A percentile compares a stretch with the other conserved stretches of the same genome.
These are phyloP conservation scores for Garra rufa DNA, from an alignment of 2,113 vertebrate species.

Conservation along the genomic window DNA sequence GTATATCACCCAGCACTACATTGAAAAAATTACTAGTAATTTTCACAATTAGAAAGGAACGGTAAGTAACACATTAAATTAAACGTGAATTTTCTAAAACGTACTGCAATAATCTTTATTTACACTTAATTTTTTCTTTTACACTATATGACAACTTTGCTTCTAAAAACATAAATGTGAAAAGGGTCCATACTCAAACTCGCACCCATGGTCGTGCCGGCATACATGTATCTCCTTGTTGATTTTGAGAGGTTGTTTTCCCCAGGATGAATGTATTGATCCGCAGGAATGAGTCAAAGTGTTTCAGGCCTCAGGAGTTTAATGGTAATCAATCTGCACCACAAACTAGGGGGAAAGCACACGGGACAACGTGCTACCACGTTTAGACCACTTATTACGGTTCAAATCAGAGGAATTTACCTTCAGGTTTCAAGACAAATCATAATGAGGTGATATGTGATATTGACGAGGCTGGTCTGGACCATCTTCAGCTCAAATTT, in stretches of 20 bases:
- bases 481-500: neutral
- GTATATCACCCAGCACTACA: too few species aligned
- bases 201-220: neutral
- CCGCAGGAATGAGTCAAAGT: conserved; percentile 39
- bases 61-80: neutral
- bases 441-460: conserved; percentile 7
- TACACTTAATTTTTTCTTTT: neutral
- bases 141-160: neutral
- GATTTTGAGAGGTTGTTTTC: conserved; percentile 18
- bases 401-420: conserved; percentile 32
- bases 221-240: conserved; percentile 25
- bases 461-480: neutral
- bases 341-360: neutral
- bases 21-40: neutral
- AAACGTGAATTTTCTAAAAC: neutral
- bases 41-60: neutral
- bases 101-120: neutral
- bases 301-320: conserved; percentile 32
- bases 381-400: neutral
- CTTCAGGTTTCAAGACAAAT: neutral
- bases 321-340: conserved; percentile 39
- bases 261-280: conserved; percentile 45
- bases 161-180: neutral
- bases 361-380: neutral
- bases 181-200: conserved; percentile 5